Percentiles rank a stretch among this genome's conserved stretches.
These are phyloP conservation scores for Drosophila trichaetosa DNA, from an alignment of 2,888 invertebrate species.

Conservation along the genomic window DNA sequence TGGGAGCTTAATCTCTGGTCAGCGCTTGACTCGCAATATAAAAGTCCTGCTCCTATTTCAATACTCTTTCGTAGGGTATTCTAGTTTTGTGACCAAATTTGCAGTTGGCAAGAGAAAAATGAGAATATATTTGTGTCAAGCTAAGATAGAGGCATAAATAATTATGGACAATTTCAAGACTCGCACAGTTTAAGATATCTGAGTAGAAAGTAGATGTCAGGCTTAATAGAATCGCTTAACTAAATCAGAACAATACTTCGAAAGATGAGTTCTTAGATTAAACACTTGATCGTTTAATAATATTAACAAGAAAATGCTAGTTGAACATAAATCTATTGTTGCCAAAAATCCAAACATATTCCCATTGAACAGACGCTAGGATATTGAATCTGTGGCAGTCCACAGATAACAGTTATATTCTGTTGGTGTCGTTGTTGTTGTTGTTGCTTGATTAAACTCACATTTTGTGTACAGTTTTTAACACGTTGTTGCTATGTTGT, in stretches of 20 bases:
- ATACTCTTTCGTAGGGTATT: neutral
- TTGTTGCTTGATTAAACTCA: conserved; percentile 65
- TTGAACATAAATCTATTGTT: neutral
- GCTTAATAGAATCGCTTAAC: too few species aligned
- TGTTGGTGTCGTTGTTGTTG: conserved; percentile 12
- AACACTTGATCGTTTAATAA: neutral
- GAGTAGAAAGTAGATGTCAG: neutral
- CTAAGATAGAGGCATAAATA: neutral
- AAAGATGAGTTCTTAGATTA: neutral
- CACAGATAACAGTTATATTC: neutral
- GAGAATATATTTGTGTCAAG: neutral
- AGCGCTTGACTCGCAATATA: conserved; percentile 9
- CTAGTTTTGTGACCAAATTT: neutral
- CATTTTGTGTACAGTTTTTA: conserved; percentile 70
- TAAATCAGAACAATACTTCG: neutral
- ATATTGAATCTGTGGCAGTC: conserved; percentile 1
- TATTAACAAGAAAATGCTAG: neutral
- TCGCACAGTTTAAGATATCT: neutral
- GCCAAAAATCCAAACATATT: neutral
- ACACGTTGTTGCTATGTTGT: conserved; percentile 54
- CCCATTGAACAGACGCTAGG: neutral
- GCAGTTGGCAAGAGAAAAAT: neutral
- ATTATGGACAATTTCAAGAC: neutral
- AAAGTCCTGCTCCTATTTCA: conserved; percentile 12
- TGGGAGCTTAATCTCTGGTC: conserved; percentile 49